Conservation (phyloP, 2,113 vertebrate genomes). For the Potamarius usumacintae region DNA sequence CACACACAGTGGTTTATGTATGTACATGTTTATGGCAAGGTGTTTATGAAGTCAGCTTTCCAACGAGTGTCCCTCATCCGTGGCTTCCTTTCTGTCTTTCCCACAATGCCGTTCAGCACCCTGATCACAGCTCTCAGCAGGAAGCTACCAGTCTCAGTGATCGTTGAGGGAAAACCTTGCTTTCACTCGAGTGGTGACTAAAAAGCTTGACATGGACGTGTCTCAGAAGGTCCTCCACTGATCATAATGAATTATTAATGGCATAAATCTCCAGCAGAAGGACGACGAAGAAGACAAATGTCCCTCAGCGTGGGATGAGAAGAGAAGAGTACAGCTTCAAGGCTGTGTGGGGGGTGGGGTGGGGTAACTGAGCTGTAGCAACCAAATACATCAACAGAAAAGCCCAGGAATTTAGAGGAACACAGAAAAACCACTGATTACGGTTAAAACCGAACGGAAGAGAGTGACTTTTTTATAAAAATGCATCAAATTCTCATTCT, state of each 20-base stretch:
- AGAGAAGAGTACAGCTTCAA: constrained; percentile 47
- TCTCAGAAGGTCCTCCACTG: constrained; percentile 41
- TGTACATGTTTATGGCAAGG: no score
- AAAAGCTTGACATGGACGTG: constrained; percentile 23
- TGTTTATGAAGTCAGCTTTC: no score
- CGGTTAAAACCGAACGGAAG: neutral
- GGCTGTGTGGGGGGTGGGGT: constrained; percentile 21
- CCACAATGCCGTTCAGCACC: constrained; percentile 21
- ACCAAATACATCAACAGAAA: constrained; percentile 34
- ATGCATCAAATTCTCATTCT: no score
- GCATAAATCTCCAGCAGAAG: constrained; percentile 54
- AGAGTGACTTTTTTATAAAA: no score
- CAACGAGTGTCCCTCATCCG: neutral
- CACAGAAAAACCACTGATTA: neutral
- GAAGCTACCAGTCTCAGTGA: constrained; percentile 14
- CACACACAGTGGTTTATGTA: neutral
- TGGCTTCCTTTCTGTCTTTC: neutral
- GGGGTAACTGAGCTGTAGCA: neutral
- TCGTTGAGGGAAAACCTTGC: neutral
- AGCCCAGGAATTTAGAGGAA: neutral
- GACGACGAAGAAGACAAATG: constrained; percentile 52
- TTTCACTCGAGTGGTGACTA: constrained; percentile 18
- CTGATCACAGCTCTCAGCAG: constrained; percentile 19
- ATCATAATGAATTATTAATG: constrained; percentile 55
- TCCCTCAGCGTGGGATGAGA: constrained; percentile 40